Conservation (phyloP, 1,140 invertebrate genomes). For the Ips typographus region DNA sequence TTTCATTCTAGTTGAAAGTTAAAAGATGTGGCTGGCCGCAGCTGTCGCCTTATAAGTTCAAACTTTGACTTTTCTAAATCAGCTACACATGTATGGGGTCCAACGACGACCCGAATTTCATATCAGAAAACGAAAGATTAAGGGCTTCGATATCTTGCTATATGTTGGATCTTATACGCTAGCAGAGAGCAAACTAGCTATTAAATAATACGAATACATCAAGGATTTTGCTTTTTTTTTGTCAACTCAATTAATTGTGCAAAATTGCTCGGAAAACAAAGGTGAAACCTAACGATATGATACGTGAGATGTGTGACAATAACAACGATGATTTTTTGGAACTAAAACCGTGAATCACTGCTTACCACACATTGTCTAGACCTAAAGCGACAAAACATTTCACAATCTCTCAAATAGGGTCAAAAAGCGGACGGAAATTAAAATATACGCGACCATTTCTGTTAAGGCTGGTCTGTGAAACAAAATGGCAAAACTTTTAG, state of each 20-base stretch:
- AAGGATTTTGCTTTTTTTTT: too few species aligned
- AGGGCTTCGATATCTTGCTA: neutral
- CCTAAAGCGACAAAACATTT: constrained; percentile 18
- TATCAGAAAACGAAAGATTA: constrained; percentile 26
- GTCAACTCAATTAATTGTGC: too few species aligned
- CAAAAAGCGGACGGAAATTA: constrained; percentile 39
- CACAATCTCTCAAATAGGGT: constrained; percentile 23
- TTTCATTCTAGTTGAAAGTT: constrained; percentile 20
- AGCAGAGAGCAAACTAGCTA: too few species aligned
- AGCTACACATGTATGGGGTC: constrained; percentile 36
- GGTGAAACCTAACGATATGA: too few species aligned
- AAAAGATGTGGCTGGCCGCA: constrained; percentile 32
- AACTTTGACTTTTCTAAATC: constrained; percentile 39
- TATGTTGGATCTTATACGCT: neutral
- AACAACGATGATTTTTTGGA: too few species aligned
- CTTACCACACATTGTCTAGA: too few species aligned
- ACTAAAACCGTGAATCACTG: too few species aligned
- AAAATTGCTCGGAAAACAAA: too few species aligned
- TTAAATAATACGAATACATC: too few species aligned
- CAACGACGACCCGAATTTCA: constrained; percentile 30
- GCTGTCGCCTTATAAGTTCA: constrained; percentile 36
- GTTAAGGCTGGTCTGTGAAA: constrained; percentile 36
- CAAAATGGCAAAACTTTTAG: constrained; percentile 41
- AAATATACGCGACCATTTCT: constrained; percentile 40
- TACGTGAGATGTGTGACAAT: too few species aligned